Conservation (phyloP, 2,113 vertebrate species). For the Taurulus bubalis region DNA sequence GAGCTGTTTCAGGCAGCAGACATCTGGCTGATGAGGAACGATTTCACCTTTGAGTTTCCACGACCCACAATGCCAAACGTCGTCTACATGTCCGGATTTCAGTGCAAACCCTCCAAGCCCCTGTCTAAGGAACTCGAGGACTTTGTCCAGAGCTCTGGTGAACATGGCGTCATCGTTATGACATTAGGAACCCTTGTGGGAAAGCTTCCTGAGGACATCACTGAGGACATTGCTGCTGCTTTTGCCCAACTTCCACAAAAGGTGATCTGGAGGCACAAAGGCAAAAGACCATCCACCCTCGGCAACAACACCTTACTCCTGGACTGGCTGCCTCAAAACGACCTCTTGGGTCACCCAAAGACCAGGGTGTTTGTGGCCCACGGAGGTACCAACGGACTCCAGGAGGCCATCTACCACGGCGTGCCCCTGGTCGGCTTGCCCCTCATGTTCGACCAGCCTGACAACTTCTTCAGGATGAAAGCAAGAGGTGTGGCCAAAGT, state of each 20-base stretch:
- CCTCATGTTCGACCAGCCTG: conserved; percentile 72
- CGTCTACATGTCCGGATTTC: conserved; percentile 75
- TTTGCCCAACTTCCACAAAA: conserved; percentile 74
- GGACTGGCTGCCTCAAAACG: conserved; percentile 75
- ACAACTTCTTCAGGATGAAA: conserved; percentile 71
- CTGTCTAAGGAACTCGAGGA: conserved; percentile 67
- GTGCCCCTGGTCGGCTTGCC: conserved; percentile 73
- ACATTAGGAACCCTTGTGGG: conserved; percentile 70
- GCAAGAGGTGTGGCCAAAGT: conserved; percentile 71
- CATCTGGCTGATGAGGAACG: conserved; percentile 78
- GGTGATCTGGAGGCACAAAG: conserved; percentile 71
- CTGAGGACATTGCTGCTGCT: conserved; percentile 67
- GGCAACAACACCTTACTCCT: conserved; percentile 71
- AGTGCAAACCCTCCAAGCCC: conserved; percentile 74
- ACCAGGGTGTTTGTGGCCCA: conserved; percentile 74
- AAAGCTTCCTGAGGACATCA: conserved; percentile 61
- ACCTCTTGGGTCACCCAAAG: conserved; percentile 74
- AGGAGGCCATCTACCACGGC: conserved; percentile 74
- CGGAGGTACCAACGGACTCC: conserved; percentile 75
- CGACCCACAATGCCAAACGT: conserved; percentile 77
- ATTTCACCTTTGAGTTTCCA: conserved; percentile 76
- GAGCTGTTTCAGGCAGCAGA: conserved; percentile 74
- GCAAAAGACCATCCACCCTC: conserved; percentile 60
- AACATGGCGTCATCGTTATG: conserved; percentile 74
- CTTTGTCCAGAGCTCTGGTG: conserved; percentile 69